Evolutionary conservation across 2,797 vertebrate species (phyloP).

Genomic region (Typhlichthys subterraneus): DNA sequence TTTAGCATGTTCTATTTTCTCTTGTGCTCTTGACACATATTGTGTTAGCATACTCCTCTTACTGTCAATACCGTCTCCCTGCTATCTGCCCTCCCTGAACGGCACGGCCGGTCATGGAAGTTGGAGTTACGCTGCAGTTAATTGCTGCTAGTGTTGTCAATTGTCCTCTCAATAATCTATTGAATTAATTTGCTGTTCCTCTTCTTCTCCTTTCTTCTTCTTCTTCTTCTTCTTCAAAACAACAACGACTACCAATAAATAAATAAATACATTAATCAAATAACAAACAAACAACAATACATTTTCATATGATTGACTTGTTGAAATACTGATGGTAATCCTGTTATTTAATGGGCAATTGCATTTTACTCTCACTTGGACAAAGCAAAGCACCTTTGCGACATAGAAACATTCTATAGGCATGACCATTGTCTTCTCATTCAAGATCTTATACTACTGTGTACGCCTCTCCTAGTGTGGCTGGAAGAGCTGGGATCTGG

Average conservation of each 20-base stretch:
- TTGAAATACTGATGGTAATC: too few relatives aligned
- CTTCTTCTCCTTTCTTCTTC: too few relatives aligned
- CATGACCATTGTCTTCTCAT: conserved; percentile 20
- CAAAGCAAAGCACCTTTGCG: conserved; percentile 22
- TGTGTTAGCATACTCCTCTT: conserved; percentile 16
- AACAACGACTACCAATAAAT: too few relatives aligned
- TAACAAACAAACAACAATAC: too few relatives aligned
- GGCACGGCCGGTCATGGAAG: too few relatives aligned
- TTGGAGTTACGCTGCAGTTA: too few relatives aligned
- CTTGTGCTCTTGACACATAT: conserved; percentile 1
- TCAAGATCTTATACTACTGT: conserved; percentile 2
- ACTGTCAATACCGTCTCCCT: conserved; percentile 10
- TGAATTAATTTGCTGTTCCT: too few relatives aligned
- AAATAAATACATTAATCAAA: too few relatives aligned
- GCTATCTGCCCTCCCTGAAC: not conserved
- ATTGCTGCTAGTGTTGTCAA: not conserved
- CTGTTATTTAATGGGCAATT: not conserved
- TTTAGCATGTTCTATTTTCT: conserved; percentile 28
- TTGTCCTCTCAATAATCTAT: too few relatives aligned
- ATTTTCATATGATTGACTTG: too few relatives aligned
- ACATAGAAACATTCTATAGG: conserved; percentile 19
- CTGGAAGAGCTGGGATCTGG: conserved; percentile 2
- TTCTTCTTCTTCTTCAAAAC: too few relatives aligned
- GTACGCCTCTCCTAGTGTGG: conserved; percentile 23
- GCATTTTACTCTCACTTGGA: conserved; percentile 16